Evolutionary conservation across 2,888 invertebrate genomes (phyloP), one percentile per base, ranked within the genome.

Genomic region (Amiota communis): DNA sequence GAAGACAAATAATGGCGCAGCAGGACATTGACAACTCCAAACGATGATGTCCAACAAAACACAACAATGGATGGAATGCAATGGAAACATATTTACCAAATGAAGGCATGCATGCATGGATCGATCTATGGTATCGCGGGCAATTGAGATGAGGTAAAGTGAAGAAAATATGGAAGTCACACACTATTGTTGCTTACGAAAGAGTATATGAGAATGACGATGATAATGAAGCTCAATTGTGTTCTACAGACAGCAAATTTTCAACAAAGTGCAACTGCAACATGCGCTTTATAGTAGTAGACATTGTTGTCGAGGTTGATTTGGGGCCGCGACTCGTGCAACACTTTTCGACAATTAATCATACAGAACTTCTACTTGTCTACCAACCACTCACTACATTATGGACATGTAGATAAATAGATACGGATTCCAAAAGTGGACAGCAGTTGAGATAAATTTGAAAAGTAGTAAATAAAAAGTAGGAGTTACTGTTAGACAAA

Each of bases 1-100:
- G 77, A 82, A 87, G 87, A 87, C 87, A 87, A 87, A 87, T 87
- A 87, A 87, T 84, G 83, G 87, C 87, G 80, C 87, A 87, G 87
- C 87, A 87, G 87, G 87, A 87, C 86, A 87, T 84, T 87, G 87
- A 87, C 87, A 87, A 86, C 85, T 82, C 86, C 83, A 86, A 86
- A 86, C 77, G 78, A 79, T 36, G 78, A 79, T 36, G 36, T 36
- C 36, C 36, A 36, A 36, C 2, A 36, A 2, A 36, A 36, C 2
- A 36, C 36, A 36, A 76, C 61, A 74, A 59, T 49, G 74, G 20
- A 17, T 20, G 57, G 74, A 61, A 13, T 65, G 49, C 61, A 61
- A 57, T 61, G 70, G 49, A 65, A 75, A 72, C 11, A 59, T 59
- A 59, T 59, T 59, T 59, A 49, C 48, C 51, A 67, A 17, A 67